Conservation (phyloP, 2,888 invertebrate genomes). For the Ashinkailepas kermadecensis region DNA sequence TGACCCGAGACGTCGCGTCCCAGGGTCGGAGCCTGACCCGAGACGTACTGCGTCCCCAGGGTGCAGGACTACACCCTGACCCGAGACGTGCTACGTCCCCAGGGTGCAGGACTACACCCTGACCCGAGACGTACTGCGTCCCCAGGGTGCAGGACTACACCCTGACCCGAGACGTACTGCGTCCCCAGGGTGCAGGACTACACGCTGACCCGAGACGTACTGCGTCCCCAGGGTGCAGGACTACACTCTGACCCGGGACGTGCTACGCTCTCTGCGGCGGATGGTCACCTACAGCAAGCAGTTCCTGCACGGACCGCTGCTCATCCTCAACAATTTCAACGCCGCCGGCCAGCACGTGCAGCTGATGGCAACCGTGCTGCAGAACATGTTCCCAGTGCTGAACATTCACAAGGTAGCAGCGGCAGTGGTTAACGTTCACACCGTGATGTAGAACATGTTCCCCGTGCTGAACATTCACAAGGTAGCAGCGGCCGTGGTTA, state of each 20-base stretch:
- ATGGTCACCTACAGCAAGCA: slow-evolving; percentile 72
- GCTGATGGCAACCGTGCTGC: slow-evolving; percentile 90
- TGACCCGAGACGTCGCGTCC: too few species aligned
- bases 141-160: too few species aligned
- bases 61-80: too few species aligned
- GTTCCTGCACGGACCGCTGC: slow-evolving; percentile 79
- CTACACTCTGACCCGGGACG: slow-evolving; percentile 76
- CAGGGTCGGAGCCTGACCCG: too few species aligned
- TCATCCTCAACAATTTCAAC: slow-evolving; percentile 63
- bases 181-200: too few species aligned
- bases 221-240: slow-evolving; percentile 52
- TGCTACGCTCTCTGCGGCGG: slow-evolving; percentile 73
- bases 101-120: too few species aligned
- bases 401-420: slow-evolving; percentile 72
- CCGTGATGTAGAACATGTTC: slow-evolving; percentile 98
- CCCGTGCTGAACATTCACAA: slow-evolving; percentile 90
- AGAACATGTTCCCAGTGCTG: slow-evolving; percentile 97
- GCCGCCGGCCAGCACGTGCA: slow-evolving; percentile 61
- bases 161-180: too few species aligned
- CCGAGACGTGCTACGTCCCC: too few species aligned
- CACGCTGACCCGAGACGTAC: too few species aligned
- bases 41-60: too few species aligned
- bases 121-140: too few species aligned
- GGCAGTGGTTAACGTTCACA: slow-evolving; percentile 37
- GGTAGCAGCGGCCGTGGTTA: too few species aligned